Conservation (phyloP, 2,888 invertebrate species). For the Cenopis cana region DNA sequence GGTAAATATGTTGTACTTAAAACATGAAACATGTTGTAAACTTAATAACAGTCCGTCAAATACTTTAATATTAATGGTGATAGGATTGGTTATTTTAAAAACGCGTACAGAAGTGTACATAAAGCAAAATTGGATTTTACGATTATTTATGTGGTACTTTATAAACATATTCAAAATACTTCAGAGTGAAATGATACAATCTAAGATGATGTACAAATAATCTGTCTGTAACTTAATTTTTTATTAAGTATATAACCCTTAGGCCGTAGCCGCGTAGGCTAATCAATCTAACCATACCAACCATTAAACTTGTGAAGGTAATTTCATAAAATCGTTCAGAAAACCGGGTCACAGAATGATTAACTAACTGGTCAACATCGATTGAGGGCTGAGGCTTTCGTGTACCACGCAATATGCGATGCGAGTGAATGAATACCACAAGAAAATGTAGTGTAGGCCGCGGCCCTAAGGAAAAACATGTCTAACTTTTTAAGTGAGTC, state of each 20-base stretch:
- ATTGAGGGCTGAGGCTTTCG: conserved; percentile 27
- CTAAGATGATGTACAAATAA: too few relatives aligned
- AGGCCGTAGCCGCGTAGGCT: background rate
- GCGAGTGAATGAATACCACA: background rate
- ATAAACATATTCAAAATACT: too few relatives aligned
- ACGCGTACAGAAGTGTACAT: too few relatives aligned
- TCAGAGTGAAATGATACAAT: too few relatives aligned
- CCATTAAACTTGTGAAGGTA: conserved; percentile 22
- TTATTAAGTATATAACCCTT: too few relatives aligned
- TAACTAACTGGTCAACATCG: conserved; percentile 24
- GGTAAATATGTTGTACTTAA: too few relatives aligned
- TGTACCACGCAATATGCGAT: conserved; percentile 39
- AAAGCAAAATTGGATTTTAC: too few relatives aligned
- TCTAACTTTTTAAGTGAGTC: too few relatives aligned
- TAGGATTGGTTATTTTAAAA: background rate
- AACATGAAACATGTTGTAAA: conserved; percentile 20
- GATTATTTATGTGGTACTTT: too few relatives aligned
- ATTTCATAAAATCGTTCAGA: conserved; percentile 23
- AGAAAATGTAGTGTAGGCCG: background rate
- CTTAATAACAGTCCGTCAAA: conserved; percentile 27
- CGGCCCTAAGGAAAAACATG: too few relatives aligned
- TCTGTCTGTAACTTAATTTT: too few relatives aligned
- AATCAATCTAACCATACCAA: conserved; percentile 2
- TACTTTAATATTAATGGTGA: background rate
- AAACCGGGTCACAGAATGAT: conserved; percentile 22